Conservation (phyloP, 2,888 invertebrate genomes). For the Lasius platythorax region DNA sequence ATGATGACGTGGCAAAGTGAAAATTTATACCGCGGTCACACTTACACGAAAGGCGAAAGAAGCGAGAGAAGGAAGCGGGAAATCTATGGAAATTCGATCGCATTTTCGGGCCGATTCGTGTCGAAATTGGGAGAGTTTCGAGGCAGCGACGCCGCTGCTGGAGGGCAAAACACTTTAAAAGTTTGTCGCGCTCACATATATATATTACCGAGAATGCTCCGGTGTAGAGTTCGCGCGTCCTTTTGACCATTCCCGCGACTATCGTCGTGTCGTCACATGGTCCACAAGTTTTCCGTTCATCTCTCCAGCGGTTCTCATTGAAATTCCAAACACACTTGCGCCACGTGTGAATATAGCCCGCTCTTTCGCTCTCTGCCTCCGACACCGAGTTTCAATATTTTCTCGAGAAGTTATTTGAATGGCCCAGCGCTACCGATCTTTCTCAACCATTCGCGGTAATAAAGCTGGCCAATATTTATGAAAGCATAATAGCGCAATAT, state of each 20-base stretch:
- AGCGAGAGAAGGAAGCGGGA: neutral
- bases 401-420: constrained; percentile 38
- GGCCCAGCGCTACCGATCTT: constrained; percentile 7
- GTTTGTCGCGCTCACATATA: constrained; percentile 26
- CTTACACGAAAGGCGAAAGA: neutral
- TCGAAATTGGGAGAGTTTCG: constrained; percentile 2
- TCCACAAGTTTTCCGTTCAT: constrained; percentile 60
- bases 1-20: neutral
- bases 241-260: constrained; percentile 54
- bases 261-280: constrained; percentile 55
- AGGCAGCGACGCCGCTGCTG: neutral
- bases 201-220: neutral
- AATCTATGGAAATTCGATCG: neutral
- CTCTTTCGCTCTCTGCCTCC: neutral
- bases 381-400: constrained; percentile 49
- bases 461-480: constrained; percentile 23
- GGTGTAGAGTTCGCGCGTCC: neutral
- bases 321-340: constrained; percentile 47
- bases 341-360: constrained; percentile 46
- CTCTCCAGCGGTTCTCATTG: constrained; percentile 41
- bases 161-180: constrained; percentile 22
- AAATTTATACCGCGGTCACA: constrained; percentile 3
- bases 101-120: neutral
- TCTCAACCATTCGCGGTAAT: neutral
- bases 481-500: neutral